Evolutionary conservation across 2,888 invertebrate genomes (phyloP), one percentile per base, ranked within the genome.

Genomic region (Oligia fasciuncula): DNA sequence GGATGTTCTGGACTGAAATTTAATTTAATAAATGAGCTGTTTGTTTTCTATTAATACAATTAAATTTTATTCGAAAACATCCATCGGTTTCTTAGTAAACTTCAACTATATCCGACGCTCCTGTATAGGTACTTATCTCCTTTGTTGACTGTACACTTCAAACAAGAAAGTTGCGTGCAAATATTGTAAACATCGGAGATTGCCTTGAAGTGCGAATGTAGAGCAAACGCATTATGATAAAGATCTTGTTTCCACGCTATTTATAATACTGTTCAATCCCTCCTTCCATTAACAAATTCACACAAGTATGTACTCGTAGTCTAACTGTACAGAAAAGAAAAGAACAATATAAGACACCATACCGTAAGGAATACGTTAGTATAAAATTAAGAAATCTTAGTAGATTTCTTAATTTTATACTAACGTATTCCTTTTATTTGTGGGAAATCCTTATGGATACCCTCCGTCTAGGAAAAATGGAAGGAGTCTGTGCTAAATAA

Each of bases 201-300:
- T 86, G 82, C 92, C 92, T 91, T 92, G 92, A 88, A 81, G 83
- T 81, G 54, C 84, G 71, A 91, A 92, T 89, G 84, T 92, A 80
- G 92, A 90, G 83, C 92, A 90, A 91, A 88, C 83, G 85, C 87
- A 89, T 90, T 83, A 88, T 84, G 80, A 88, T 85, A 86, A 54
- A 60, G 74, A 89, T 90, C 90, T 84, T 43, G 83, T 85, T 87
- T 85, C 76, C 76, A 81, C 68, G 78, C 71, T 57, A 79, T 81
- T 86, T 75, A 57, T 57, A 57, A 23, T 23, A 57, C 57, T 11
- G 57, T 80, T 80, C 73, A 67, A 77, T 77, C 62, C 66, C 49
- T 79, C 17, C 46, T 71, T 76, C n/a, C 23, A 57, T 57, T 11
- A 57, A n/a, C 4, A 23, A 4, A 57, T 11, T n/a, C n/a, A 57